Evolutionary conservation across 2,797 vertebrate species (phyloP).

Genomic region (Gallinago stenura): DNA sequence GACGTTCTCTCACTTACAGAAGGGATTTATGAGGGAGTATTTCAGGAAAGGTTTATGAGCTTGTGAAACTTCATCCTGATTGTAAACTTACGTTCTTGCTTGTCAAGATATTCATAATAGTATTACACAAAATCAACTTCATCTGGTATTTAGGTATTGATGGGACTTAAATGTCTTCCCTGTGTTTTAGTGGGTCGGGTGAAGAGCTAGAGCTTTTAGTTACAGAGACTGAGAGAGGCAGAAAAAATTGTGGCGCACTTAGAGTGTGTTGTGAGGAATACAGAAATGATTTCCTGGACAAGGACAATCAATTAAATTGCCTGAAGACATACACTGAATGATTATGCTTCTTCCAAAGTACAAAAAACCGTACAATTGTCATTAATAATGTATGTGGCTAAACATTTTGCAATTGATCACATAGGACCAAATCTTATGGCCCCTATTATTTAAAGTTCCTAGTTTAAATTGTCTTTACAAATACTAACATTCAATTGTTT

Average conservation of each 20-base stretch:
- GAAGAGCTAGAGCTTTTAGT: background rate
- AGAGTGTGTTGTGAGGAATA: background rate
- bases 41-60: background rate
- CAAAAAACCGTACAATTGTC: background rate
- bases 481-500: background rate
- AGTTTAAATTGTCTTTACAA: background rate
- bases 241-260: background rate
- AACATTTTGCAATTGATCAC: background rate
- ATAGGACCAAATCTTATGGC: background rate
- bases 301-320: background rate
- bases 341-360: background rate
- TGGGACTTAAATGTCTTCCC: background rate
- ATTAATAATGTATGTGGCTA: background rate
- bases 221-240: background rate
- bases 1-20: background rate
- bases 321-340: background rate
- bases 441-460: background rate
- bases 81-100: background rate
- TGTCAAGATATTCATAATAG: background rate
- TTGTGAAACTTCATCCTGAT: background rate
- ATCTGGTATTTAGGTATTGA: background rate
- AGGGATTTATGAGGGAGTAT: background rate
- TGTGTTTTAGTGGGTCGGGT: background rate
- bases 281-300: background rate
- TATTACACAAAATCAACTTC: background rate